Evolutionary conservation across 2,797 vertebrate species (phyloP).

Genomic region (Anabas testudineus): DNA sequence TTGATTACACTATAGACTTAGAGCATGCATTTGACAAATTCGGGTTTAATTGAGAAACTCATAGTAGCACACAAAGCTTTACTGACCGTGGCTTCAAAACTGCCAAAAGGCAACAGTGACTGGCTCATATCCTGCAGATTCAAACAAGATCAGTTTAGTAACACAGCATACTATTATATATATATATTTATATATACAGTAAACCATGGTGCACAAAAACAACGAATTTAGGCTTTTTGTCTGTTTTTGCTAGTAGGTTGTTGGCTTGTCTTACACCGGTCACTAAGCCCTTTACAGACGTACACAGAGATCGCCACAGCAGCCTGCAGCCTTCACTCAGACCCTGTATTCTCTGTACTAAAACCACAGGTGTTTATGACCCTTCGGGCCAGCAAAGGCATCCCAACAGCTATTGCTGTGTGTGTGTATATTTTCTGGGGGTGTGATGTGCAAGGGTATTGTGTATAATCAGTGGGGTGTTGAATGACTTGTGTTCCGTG

Average conservation of each 20-base stretch:
- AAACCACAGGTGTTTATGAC: conserved; percentile 74
- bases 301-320: conserved; percentile 27
- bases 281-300: conserved; percentile 56
- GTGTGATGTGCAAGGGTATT: conserved; percentile 57
- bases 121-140: conserved; percentile 82
- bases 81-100: conserved; percentile 84
- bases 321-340: conserved; percentile 31
- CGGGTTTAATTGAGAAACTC: background rate
- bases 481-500: conserved; percentile 80
- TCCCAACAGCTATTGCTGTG: conserved; percentile 52
- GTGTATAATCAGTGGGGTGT: conserved; percentile 72
- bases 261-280: conserved; percentile 51
- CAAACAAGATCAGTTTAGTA: conserved; percentile 45
- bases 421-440: conserved; percentile 42
- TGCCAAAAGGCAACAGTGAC: conserved; percentile 84
- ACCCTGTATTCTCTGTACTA: conserved; percentile 39
- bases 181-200: background rate
- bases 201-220: background rate
- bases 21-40: conserved; percentile 15
- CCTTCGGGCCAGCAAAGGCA: conserved; percentile 54
- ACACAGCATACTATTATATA: conserved; percentile 1
- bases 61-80: conserved; percentile 37
- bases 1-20: conserved; percentile 5
- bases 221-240: conserved; percentile 16
- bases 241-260: conserved; percentile 38